Evolutionary conservation across 2,797 vertebrate species (phyloP).

Genomic region (Micropoecilia bifurca): DNA sequence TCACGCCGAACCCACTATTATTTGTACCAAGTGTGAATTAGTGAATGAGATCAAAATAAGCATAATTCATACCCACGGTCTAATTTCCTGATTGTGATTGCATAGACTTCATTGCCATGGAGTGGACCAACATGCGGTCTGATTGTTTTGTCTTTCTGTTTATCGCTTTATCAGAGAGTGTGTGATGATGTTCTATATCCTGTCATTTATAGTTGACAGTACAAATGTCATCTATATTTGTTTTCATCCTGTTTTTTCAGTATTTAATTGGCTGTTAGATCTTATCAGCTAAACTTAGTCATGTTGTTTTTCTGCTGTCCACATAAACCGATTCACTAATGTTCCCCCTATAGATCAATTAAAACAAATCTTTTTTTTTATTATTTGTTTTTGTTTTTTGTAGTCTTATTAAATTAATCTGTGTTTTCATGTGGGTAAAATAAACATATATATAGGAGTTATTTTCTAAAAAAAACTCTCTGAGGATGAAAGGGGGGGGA

Average conservation of each 20-base stretch:
- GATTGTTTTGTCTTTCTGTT: too few relatives aligned
- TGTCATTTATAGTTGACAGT: not conserved
- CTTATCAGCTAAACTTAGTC: not conserved
- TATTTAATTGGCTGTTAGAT: not conserved
- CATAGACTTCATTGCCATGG: too few relatives aligned
- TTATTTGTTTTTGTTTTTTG: not conserved
- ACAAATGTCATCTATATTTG: not conserved
- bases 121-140: too few relatives aligned
- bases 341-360: not conserved
- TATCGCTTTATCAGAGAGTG: not conserved
- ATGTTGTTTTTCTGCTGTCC: not conserved
- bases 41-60: not conserved
- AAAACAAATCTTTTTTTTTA: not conserved
- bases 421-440: not conserved
- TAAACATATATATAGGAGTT: not conserved
- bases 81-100: too few relatives aligned
- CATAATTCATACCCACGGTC: not conserved
- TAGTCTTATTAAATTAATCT: not conserved
- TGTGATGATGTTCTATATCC: not conserved
- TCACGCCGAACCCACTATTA: not conserved
- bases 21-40: not conserved
- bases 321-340: not conserved
- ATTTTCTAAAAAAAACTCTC: not conserved
- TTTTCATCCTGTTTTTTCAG: not conserved
- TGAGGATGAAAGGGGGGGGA: not conserved